Evolutionary conservation across 1,140 invertebrate genomes (phyloP).

Genomic region (Ostrea edulis): DNA sequence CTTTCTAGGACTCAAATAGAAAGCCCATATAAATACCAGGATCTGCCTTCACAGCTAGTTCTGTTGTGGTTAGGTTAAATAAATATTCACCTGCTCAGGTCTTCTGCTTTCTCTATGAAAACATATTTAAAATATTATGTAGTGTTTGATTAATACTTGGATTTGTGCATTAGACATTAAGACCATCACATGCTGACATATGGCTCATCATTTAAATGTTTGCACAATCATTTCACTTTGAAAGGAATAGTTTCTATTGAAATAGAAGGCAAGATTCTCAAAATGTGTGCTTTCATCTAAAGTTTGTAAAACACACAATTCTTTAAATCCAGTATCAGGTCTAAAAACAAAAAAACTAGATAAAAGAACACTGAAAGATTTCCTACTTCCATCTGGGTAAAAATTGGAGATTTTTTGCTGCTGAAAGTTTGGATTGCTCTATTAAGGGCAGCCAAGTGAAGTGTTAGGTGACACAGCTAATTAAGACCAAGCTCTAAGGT

Average conservation of each 20-base stretch:
- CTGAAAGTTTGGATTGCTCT: background rate
- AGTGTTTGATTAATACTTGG: constrained; percentile 39
- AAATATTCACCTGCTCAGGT: constrained; percentile 14
- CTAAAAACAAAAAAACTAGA: background rate
- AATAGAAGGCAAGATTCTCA: background rate
- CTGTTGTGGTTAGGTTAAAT: background rate
- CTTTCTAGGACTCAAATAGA: background rate
- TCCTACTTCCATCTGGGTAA: background rate
- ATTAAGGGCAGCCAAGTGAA: background rate
- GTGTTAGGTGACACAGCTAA: background rate
- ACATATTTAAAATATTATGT: constrained; percentile 23
- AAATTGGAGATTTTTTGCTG: background rate
- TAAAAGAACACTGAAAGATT: background rate
- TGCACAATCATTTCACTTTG: constrained; percentile 32
- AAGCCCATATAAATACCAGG: background rate
- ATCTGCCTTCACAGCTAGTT: background rate
- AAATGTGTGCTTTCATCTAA: background rate
- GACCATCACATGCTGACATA: constrained; percentile 24
- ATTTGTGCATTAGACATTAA: constrained; percentile 26
- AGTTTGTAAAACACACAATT: background rate
- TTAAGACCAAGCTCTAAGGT: background rate
- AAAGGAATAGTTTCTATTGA: background rate
- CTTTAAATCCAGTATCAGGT: background rate
- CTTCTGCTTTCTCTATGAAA: constrained; percentile 26
- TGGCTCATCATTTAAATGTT: constrained; percentile 37